Evolutionary conservation across 2,888 invertebrate species (phyloP).

Genomic region (Latrodectus hesperus): DNA sequence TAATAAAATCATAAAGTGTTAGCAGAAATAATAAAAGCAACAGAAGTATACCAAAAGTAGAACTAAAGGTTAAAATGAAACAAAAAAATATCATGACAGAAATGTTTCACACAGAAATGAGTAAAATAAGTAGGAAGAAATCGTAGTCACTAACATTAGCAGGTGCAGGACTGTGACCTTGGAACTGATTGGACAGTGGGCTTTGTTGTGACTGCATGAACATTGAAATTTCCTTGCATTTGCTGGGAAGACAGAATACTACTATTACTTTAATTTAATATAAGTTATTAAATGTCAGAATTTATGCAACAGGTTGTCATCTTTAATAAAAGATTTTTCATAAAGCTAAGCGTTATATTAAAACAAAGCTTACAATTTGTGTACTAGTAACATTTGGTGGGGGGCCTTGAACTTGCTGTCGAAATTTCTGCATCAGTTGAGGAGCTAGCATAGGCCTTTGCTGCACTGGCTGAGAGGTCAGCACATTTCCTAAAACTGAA

Average conservation of each 20-base stretch:
- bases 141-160: slow-evolving; percentile 36
- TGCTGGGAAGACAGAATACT: slow-evolving; percentile 39
- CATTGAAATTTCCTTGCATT: slow-evolving; percentile 64
- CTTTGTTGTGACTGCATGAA: slow-evolving; percentile 62
- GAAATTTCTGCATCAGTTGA: slow-evolving; percentile 51
- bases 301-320: background rate
- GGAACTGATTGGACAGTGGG: slow-evolving; percentile 81
- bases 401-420: slow-evolving; percentile 57
- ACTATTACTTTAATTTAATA: background rate
- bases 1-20: background rate
- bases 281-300: background rate
- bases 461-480: slow-evolving; percentile 40
- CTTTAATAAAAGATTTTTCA: background rate
- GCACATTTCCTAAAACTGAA: slow-evolving; percentile 51
- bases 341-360: background rate
- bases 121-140: background rate
- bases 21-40: background rate
- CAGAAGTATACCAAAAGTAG: background rate
- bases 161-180: slow-evolving; percentile 82
- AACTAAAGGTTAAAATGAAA: background rate
- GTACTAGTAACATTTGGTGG: slow-evolving; percentile 65
- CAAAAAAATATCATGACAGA: background rate
- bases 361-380: slow-evolving; percentile 52
- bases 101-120: background rate
- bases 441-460: slow-evolving; percentile 48